A percentile compares a stretch with the other conserved stretches of the same genome.
Evolutionary conservation across 1,140 invertebrate species (phyloP).

Genomic region (Elymnias hypermnestra): DNA sequence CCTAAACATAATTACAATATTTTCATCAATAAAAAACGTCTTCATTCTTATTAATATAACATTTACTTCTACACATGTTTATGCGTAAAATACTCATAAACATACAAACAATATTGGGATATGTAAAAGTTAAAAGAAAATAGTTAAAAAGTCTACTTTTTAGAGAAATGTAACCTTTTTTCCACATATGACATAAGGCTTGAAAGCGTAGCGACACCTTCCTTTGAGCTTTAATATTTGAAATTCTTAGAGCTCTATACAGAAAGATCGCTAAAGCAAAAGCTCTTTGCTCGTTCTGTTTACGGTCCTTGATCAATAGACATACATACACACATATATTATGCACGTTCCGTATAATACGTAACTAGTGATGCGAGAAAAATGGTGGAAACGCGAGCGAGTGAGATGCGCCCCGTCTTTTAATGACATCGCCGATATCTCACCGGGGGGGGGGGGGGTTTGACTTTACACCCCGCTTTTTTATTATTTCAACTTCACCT

Average conservation of each 20-base stretch:
- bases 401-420: constrained; percentile 40
- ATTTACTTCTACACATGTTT: too few species aligned
- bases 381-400: constrained; percentile 36
- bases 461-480: constrained; percentile 42
- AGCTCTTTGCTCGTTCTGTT: constrained; percentile 11
- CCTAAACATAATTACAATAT: too few species aligned
- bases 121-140: too few species aligned
- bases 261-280: constrained; percentile 12
- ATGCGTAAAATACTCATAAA: too few species aligned
- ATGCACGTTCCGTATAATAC: constrained; percentile 39
- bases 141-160: too few species aligned
- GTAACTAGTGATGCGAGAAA: constrained; percentile 53
- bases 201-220: constrained; percentile 1
- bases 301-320: constrained; percentile 22
- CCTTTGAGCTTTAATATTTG: constrained; percentile 10
- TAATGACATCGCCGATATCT: constrained; percentile 55
- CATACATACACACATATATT: constrained; percentile 20
- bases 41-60: too few species aligned
- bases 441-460: constrained; percentile 31
- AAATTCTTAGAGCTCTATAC: constrained; percentile 12
- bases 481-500: constrained; percentile 63
- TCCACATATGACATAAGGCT: too few species aligned
- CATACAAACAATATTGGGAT: too few species aligned
- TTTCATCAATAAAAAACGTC: too few species aligned
- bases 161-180: too few species aligned